Evolutionary conservation across 2,113 vertebrate genomes (phyloP).

Genomic region (Entelurus aequoreus): DNA sequence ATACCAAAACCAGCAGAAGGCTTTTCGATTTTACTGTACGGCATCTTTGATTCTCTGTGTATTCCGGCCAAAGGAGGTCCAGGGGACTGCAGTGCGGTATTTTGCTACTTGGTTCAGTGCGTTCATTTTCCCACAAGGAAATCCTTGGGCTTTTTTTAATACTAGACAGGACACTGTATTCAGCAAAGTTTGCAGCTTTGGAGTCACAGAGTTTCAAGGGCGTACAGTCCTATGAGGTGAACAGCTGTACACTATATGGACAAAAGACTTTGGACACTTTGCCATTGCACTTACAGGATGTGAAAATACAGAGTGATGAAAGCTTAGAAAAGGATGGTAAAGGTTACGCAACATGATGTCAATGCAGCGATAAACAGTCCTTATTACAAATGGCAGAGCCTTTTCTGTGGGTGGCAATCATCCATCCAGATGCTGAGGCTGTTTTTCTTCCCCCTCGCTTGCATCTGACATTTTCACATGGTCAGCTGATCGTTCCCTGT

Average conservation of each 20-base stretch:
- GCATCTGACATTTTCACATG: slow-evolving; percentile 27
- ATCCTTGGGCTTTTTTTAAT: neutral
- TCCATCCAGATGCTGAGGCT: slow-evolving; percentile 3
- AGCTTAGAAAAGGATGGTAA: slow-evolving; percentile 1
- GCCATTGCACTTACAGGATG: too few relatives aligned
- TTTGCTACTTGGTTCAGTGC: neutral
- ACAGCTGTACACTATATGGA: neutral
- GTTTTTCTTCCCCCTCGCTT: slow-evolving; percentile 13
- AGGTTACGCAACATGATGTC: slow-evolving; percentile 29
- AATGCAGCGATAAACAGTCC: neutral
- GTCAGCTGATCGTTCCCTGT: slow-evolving; percentile 20
- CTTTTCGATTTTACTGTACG: neutral
- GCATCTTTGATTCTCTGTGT: neutral
- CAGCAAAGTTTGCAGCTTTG: neutral
- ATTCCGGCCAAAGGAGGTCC: slow-evolving; percentile 3
- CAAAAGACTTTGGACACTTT: neutral
- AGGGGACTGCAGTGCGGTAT: slow-evolving; percentile 14
- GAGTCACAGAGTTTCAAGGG: slow-evolving; percentile 2
- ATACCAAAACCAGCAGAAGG: slow-evolving; percentile 32
- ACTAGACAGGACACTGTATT: neutral
- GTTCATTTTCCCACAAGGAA: slow-evolving; percentile 3
- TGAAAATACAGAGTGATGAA: too few relatives aligned
- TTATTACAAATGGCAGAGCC: slow-evolving; percentile 9
- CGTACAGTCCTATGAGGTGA: neutral
- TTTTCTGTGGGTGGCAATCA: slow-evolving; percentile 4